Percentiles rank a stretch among this genome's conserved stretches.
phyloP scores from a whole-genome alignment of 2,797 vertebrate genomes.

The Artibeus jamaicensis region DNA sequence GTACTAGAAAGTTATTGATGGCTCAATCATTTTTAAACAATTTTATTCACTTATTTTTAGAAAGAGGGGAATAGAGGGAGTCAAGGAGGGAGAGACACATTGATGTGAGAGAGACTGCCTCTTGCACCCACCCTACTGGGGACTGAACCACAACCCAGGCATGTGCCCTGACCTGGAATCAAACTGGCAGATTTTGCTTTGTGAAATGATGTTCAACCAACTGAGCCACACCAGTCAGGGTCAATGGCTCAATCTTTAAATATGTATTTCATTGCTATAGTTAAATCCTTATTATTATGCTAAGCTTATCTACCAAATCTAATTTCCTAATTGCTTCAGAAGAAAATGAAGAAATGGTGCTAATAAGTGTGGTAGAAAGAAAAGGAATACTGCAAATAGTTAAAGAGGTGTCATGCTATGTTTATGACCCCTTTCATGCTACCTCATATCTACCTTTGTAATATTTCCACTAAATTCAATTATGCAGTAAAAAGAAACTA shows the following conservation, averaged over 20 bases:
- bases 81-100: neutral
- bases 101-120: neutral
- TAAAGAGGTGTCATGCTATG: neutral
- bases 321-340: neutral
- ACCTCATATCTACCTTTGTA: neutral
- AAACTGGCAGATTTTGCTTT: neutral
- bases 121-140: accelerated
- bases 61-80: too few relatives aligned
- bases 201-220: neutral
- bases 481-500: neutral
- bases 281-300: neutral
- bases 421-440: neutral
- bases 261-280: neutral
- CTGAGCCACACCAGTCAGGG: neutral
- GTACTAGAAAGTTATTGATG: neutral
- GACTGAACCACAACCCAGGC: too few relatives aligned
- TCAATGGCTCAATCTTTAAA: neutral
- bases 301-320: neutral
- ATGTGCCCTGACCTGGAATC: neutral
- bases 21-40: neutral
- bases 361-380: neutral
- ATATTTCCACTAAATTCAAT: neutral
- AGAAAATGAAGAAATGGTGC: neutral
- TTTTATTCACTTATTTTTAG: too few relatives aligned
- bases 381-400: neutral